Conservation (phyloP, 2,888 invertebrate species). For the Caradrina kadenii region DNA sequence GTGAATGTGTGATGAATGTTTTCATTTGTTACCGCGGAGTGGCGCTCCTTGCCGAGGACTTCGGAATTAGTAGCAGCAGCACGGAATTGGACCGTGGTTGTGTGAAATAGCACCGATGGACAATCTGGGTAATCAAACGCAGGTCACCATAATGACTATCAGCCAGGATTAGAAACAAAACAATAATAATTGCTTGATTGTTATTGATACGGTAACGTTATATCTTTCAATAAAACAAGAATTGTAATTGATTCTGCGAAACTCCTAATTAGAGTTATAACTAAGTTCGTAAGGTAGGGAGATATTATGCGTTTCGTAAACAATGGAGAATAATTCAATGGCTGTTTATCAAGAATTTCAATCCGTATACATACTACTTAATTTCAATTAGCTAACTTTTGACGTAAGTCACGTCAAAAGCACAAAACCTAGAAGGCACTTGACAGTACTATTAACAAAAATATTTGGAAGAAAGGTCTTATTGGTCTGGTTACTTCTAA, state of each 20-base stretch:
- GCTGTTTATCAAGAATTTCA: constrained; percentile 5
- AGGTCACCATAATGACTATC: background rate
- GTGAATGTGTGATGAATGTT: constrained; percentile 48
- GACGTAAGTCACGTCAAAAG: background rate
- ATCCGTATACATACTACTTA: background rate
- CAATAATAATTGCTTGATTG: background rate
- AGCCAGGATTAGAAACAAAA: background rate
- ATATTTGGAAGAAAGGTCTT: no score
- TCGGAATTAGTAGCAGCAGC: constrained; percentile 3
- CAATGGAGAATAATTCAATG: constrained; percentile 14
- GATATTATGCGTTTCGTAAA: constrained; percentile 12
- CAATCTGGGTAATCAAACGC: background rate
- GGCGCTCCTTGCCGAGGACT: background rate
- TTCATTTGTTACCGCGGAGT: constrained; percentile 34
- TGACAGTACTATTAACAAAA: no score
- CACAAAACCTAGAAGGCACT: background rate
- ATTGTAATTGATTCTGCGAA: constrained; percentile 18
- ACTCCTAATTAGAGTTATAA: constrained; percentile 20
- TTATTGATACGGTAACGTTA: constrained; percentile 18
- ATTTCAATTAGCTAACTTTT: constrained; percentile 9
- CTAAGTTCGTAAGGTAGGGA: background rate
- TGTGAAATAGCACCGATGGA: no score
- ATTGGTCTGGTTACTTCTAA: no score
- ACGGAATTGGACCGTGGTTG: background rate
- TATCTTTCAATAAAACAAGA: constrained; percentile 7